Evolutionary conservation across 23 tunicate genomes (phyloP).

Genomic region (Ciona savignyi): DNA sequence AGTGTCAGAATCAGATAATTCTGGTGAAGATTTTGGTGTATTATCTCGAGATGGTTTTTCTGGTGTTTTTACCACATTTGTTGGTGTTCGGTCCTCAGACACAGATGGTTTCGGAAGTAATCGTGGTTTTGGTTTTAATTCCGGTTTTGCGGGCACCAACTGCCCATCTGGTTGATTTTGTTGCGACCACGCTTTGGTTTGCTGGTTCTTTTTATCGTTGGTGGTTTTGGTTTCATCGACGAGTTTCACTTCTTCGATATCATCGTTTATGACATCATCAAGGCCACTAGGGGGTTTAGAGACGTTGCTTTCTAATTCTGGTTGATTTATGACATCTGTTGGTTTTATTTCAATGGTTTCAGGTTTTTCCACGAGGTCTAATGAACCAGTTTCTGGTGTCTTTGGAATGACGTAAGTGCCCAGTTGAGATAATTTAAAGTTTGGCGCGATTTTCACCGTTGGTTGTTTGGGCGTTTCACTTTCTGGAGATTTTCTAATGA

Average conservation of each 20-base stretch:
- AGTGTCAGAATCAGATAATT: too few species aligned
- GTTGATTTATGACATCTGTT: background rate
- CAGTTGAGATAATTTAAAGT: background rate
- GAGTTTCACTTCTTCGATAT: background rate
- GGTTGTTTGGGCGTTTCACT: background rate
- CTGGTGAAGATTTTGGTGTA: background rate
- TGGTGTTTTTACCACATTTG: background rate
- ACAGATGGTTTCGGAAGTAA: background rate
- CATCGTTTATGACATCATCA: background rate
- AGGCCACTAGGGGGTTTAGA: background rate
- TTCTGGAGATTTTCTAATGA: background rate
- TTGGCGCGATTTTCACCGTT: background rate
- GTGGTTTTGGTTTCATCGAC: background rate
- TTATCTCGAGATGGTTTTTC: too few species aligned
- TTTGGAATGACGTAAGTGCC: conserved; percentile 12
- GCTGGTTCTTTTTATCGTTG: background rate
- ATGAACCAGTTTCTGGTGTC: background rate
- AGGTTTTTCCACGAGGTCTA: too few species aligned
- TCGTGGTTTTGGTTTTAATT: background rate
- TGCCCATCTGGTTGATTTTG: background rate
- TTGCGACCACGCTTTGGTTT: background rate
- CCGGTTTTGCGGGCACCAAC: background rate
- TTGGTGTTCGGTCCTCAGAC: background rate
- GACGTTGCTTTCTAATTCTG: background rate
- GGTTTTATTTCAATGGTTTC: background rate